phyloP scores from a whole-genome alignment of 2,797 vertebrate species.

The Percopsis omiscomaycus region DNA sequence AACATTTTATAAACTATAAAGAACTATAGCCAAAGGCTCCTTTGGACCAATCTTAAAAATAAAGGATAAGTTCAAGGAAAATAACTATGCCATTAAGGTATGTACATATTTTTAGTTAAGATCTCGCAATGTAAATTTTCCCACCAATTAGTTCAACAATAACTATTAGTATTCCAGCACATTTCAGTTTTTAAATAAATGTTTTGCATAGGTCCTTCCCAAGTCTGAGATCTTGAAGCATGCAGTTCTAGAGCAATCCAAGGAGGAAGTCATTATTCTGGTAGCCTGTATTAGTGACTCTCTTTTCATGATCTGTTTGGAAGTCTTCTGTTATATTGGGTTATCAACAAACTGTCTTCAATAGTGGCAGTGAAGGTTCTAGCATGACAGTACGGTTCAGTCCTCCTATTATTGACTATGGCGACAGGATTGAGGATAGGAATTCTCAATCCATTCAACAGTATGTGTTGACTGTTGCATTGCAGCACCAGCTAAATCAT shows the following conservation, averaged over 20 bases:
- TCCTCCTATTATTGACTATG: neutral
- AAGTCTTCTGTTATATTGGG: neutral
- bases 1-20: too few relatives aligned
- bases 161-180: too few relatives aligned
- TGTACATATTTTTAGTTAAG: too few relatives aligned
- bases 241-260: conserved; percentile 82
- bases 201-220: conserved; percentile 77
- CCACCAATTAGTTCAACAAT: conserved; percentile 15
- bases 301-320: too few relatives aligned
- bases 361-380: neutral
- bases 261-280: conserved; percentile 91
- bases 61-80: conserved; percentile 75
- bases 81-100: conserved; percentile 86
- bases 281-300: conserved; percentile 51
- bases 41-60: conserved; percentile 88
- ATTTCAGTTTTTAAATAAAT: neutral
- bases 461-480: conserved; percentile 57
- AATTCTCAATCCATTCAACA: conserved; percentile 9
- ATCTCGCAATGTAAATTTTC: conserved; percentile 19
- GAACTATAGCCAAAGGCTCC: conserved; percentile 82
- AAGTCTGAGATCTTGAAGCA: conserved; percentile 83
- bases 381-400: neutral
- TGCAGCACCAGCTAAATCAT: conserved; percentile 86
- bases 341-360: neutral
- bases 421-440: neutral